Evolutionary conservation across 2,888 invertebrate genomes (phyloP).

Genomic region (Ormia ochracea): DNA sequence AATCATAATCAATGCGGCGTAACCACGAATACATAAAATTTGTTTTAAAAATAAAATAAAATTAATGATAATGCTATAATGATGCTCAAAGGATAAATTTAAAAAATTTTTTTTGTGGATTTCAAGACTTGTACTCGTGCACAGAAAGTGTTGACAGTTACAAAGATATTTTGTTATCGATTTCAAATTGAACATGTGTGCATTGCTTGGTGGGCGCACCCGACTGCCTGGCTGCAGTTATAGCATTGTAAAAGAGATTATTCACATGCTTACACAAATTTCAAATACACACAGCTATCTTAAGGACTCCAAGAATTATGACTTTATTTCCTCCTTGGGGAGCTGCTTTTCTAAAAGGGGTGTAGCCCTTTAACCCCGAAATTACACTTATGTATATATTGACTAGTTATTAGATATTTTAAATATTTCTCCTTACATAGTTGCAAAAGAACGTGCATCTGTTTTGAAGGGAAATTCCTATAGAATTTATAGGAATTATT

Average conservation of each 20-base stretch:
- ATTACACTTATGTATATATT: slow-evolving; percentile 17
- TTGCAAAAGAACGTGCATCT: slow-evolving; percentile 27
- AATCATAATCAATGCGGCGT: slow-evolving; percentile 73
- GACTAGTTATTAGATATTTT: slow-evolving; percentile 25
- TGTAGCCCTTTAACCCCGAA: slow-evolving; percentile 40
- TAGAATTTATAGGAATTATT: slow-evolving; percentile 35
- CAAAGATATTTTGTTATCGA: slow-evolving; percentile 64
- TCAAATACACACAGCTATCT: too few relatives aligned
- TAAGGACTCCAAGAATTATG: background rate
- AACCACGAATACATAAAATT: slow-evolving; percentile 64
- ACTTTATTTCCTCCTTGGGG: background rate
- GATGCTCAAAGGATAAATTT: slow-evolving; percentile 13
- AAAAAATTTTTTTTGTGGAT: slow-evolving; percentile 15
- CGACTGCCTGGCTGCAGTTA: background rate
- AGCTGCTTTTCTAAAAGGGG: slow-evolving; percentile 6
- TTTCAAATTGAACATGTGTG: background rate
- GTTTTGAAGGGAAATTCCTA: background rate
- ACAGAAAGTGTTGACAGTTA: slow-evolving; percentile 68
- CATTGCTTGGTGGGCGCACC: slow-evolving; percentile 15
- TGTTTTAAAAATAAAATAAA: slow-evolving; percentile 25
- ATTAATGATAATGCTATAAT: slow-evolving; percentile 44
- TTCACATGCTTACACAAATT: background rate
- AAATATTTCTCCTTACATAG: slow-evolving; percentile 8
- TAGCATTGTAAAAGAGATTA: background rate
- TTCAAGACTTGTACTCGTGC: slow-evolving; percentile 17